Evolutionary conservation across 2,797 vertebrate genomes (phyloP).

Genomic region (Nannoperca obscura): DNA sequence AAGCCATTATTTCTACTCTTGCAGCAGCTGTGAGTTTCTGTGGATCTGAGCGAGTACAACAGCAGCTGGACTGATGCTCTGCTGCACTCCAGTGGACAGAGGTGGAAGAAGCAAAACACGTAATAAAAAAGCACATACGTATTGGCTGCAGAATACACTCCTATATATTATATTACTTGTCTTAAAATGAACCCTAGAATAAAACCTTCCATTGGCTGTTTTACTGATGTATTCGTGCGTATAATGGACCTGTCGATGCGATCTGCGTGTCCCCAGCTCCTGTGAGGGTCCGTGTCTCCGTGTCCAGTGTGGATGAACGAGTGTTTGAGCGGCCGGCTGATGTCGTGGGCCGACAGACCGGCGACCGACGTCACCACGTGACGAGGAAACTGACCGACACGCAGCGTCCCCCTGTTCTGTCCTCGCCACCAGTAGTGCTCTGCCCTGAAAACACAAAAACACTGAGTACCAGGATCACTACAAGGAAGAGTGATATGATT

Average conservation of each 20-base stretch:
- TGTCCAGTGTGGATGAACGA: conserved; percentile 99
- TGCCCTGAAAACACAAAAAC: conserved; percentile 83
- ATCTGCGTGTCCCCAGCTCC: conserved; percentile 98
- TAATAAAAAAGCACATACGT: neutral
- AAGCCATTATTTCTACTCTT: no score
- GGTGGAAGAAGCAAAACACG: neutral
- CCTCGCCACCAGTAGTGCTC: conserved; percentile 99
- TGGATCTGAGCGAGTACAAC: neutral
- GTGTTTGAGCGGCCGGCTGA: conserved; percentile 98
- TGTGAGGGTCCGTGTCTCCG: conserved; percentile 95
- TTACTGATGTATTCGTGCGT: neutral
- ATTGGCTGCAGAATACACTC: neutral
- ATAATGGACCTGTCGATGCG: conserved; percentile 94
- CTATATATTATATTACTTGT: neutral
- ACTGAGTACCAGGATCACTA: neutral
- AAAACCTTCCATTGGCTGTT: no score
- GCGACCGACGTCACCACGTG: conserved; percentile 97
- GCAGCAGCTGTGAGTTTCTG: neutral
- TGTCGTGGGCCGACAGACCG: conserved; percentile 96
- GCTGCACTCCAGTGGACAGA: conserved; percentile 71
- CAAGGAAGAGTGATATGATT: no score
- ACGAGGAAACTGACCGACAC: conserved; percentile 95
- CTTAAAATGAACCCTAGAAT: no score
- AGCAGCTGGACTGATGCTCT: conserved; percentile 10
- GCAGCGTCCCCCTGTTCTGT: conserved; percentile 95